phyloP scores from a whole-genome alignment of 1,140 invertebrate species.

The Spodoptera litura region DNA sequence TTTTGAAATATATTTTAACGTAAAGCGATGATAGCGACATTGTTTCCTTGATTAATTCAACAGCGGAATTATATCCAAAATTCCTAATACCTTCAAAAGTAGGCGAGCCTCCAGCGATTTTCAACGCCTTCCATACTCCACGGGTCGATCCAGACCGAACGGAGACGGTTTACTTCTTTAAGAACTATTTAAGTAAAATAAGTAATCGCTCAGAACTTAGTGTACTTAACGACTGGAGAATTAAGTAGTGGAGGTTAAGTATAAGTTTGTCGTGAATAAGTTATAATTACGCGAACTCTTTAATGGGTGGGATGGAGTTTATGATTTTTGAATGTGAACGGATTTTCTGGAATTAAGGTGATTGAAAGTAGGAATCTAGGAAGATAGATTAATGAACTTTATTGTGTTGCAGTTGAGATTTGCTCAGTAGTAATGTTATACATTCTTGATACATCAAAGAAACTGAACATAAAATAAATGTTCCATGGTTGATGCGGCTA shows the following conservation, averaged over 20 bases:
- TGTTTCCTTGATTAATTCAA: constrained; percentile 65
- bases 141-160: neutral
- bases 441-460: too few species aligned
- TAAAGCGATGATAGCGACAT: constrained; percentile 44
- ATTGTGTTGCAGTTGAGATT: too few species aligned
- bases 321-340: neutral
- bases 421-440: too few species aligned
- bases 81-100: constrained; percentile 60
- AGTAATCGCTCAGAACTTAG: constrained; percentile 25
- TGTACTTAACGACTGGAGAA: constrained; percentile 22
- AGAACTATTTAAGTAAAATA: constrained; percentile 35
- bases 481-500: too few species aligned
- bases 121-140: constrained; percentile 64
- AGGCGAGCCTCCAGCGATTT: constrained; percentile 60
- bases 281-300: neutral
- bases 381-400: too few species aligned
- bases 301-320: neutral
- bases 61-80: constrained; percentile 61
- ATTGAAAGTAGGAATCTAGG: too few species aligned
- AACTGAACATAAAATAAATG: too few species aligned
- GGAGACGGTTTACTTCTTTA: neutral
- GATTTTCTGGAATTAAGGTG: neutral
- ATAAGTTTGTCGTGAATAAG: constrained; percentile 1
- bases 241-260: constrained; percentile 8
- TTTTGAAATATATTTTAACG: neutral